Evolutionary conservation across 64 coral and sea anemone species (phyloP), one percentile per base, ranked within the genome.

Genomic region (Trachythela sp.): DNA sequence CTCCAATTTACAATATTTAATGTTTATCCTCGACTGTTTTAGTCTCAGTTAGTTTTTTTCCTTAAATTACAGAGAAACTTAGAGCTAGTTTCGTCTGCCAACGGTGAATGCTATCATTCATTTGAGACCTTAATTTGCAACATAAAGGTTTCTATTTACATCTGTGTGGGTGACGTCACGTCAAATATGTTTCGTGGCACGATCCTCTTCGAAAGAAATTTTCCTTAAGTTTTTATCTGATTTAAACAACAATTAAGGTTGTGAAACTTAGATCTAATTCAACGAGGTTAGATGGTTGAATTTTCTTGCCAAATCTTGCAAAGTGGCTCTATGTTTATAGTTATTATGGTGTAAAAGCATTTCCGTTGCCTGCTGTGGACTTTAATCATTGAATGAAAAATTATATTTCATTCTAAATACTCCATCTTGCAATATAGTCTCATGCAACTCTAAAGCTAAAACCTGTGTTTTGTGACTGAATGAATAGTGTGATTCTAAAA

Each of bases 101-200:
- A 64, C 56, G 56, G 13, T 64, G 0, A 64, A 26, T 24, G 29
- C 22, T 26, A 5, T 64, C 56, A 64, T 64, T 64, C 56, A 64
- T 64, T 64, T n/a, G 17, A 27, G 0, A 0, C 4, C 11, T 45
- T 45, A 45, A n/a, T 64, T 64, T 64, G 56, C 56, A 64, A 64
- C 56, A 59, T 59, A 64, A 64, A 64, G 56, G 56, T 64, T 24
- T 64, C 56, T 64, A 64, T 64, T 64, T 64, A 64, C 56, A 64
- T 64, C 56, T 64, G 56, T n/a, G n/a, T 64, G 42, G 26, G 56
- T 64, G 56, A 64, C 56, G 56, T 64, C 56, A 64, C 4, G 4
- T 64, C 26, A 27, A 27, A 17, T 20, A 64, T 64, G 56, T 22
- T 64, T 64, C 56, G 56, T 64, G 56, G 56, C 56, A 64, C 56